Conservation (phyloP, 2,113 vertebrate species). For the Poeciliopsis occidentalis region DNA sequence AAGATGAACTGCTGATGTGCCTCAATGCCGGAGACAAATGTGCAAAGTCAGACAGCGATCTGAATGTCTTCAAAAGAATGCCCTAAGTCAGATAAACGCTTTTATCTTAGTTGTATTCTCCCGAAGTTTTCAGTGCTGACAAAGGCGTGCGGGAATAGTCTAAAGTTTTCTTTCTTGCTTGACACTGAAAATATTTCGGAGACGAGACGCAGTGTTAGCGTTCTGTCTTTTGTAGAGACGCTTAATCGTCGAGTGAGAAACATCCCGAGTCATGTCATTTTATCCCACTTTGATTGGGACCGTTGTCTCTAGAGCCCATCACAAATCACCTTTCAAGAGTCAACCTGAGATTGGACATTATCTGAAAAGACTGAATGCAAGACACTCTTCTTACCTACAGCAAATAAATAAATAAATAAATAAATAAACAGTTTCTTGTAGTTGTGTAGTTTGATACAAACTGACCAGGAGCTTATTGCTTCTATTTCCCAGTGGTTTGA, state of each 20-base stretch:
- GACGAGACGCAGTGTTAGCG: constrained; percentile 19
- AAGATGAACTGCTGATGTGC: constrained; percentile 73
- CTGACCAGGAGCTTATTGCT: neutral
- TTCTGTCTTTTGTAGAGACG: constrained; percentile 4
- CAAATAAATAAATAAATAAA: neutral
- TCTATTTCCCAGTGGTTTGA: neutral
- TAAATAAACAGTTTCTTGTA: too few relatives aligned
- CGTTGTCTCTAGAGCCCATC: neutral
- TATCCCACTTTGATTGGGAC: neutral
- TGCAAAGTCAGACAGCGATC: constrained; percentile 69
- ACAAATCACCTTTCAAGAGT: neutral
- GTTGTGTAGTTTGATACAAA: neutral
- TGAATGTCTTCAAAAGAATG: constrained; percentile 61
- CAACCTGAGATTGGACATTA: neutral
- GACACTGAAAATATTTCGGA: constrained; percentile 35
- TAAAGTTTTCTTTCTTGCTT: constrained; percentile 39
- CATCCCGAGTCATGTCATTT: neutral
- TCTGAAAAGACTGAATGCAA: neutral
- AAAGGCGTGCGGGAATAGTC: constrained; percentile 57
- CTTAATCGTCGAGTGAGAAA: constrained; percentile 19
- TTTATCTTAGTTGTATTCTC: constrained; percentile 68
- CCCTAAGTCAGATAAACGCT: constrained; percentile 53
- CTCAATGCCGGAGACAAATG: constrained; percentile 62
- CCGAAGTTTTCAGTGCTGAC: constrained; percentile 52
- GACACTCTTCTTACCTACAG: neutral